phyloP scores from a whole-genome alignment of 1,140 invertebrate genomes.

The Lethrus apterus region DNA sequence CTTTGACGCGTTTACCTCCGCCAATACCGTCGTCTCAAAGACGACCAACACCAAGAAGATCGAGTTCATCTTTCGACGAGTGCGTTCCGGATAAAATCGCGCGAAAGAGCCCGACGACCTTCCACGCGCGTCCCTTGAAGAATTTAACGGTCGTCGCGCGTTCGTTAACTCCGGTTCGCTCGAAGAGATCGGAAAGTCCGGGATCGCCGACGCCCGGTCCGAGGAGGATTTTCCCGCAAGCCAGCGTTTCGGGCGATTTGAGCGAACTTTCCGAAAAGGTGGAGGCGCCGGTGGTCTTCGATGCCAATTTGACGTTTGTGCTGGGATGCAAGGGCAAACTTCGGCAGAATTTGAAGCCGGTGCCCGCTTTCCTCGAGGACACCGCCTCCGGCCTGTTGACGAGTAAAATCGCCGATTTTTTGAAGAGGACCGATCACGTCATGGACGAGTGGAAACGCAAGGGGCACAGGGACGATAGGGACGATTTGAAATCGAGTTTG shows the following conservation, averaged over 20 bases:
- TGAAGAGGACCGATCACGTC: constrained; percentile 74
- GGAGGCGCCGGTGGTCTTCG: constrained; percentile 68
- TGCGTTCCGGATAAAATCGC: background rate
- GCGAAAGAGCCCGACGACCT: constrained; percentile 19
- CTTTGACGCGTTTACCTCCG: constrained; percentile 1
- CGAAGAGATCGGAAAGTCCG: constrained; percentile 32
- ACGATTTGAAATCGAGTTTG: constrained; percentile 15
- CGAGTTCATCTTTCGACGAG: background rate
- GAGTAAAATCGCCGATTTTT: constrained; percentile 68
- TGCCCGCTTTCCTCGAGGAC: constrained; percentile 63
- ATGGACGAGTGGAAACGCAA: constrained; percentile 73
- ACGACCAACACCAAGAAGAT: too few species aligned
- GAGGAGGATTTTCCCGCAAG: constrained; percentile 59
- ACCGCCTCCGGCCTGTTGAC: constrained; percentile 68
- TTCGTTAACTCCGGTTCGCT: constrained; percentile 39
- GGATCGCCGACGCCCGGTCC: constrained; percentile 40
- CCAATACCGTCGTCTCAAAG: background rate
- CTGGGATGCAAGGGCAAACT: constrained; percentile 63
- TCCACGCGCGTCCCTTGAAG: constrained; percentile 27
- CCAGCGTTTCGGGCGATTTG: constrained; percentile 39
- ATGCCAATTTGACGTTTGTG: constrained; percentile 71
- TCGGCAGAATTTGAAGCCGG: constrained; percentile 57
- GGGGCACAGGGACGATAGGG: constrained; percentile 49
- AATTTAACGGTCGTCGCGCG: constrained; percentile 29
- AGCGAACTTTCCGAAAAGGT: constrained; percentile 55